Percentiles rank a stretch among this genome's conserved stretches.
Evolutionary conservation across 1,140 invertebrate species (phyloP).

Genomic region (Caligus rogercresseyi): DNA sequence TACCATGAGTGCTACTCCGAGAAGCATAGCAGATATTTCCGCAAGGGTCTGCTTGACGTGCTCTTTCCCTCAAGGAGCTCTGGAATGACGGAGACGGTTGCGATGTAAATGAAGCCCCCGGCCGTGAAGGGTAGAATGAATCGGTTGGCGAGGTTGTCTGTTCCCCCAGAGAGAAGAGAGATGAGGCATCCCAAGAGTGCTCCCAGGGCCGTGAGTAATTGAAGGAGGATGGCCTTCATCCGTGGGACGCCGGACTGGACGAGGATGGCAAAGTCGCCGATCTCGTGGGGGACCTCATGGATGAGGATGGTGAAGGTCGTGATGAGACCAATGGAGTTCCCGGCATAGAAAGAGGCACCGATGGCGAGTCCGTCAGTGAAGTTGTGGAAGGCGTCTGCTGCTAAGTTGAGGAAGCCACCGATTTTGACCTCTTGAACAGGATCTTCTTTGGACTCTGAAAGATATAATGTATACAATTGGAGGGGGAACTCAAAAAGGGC

Average conservation of each 20-base stretch:
- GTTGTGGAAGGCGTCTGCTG: slow-evolving; percentile 87
- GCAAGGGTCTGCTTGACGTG: slow-evolving; percentile 59
- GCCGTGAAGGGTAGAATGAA: slow-evolving; percentile 90
- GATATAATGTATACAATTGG: too few species aligned
- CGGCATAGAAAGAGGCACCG: slow-evolving; percentile 85
- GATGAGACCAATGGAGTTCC: slow-evolving; percentile 43
- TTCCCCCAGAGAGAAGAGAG: slow-evolving; percentile 58
- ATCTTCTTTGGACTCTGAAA: slow-evolving; percentile 11
- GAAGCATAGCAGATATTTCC: slow-evolving; percentile 60
- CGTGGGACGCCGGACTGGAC: slow-evolving; percentile 39
- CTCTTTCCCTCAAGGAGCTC: slow-evolving; percentile 62
- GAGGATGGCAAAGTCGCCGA: slow-evolving; percentile 93
- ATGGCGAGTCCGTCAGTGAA: slow-evolving; percentile 93
- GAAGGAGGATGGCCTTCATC: slow-evolving; percentile 64
- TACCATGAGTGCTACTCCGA: slow-evolving; percentile 81
- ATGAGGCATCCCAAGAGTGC: slow-evolving; percentile 74
- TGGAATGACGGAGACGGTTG: slow-evolving; percentile 87
- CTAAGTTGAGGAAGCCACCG: slow-evolving; percentile 78
- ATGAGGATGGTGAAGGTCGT: slow-evolving; percentile 84
- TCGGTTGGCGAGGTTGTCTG: slow-evolving; percentile 50
- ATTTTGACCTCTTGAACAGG: slow-evolving; percentile 54
- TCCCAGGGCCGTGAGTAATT: slow-evolving; percentile 79
- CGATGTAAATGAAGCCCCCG: slow-evolving; percentile 95
- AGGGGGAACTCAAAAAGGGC: neutral
- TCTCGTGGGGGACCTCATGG: slow-evolving; percentile 94